These are phyloP conservation scores for Elysia crispata DNA, from an alignment of 2,888 invertebrate genomes.

Conservation along the genomic window DNA sequence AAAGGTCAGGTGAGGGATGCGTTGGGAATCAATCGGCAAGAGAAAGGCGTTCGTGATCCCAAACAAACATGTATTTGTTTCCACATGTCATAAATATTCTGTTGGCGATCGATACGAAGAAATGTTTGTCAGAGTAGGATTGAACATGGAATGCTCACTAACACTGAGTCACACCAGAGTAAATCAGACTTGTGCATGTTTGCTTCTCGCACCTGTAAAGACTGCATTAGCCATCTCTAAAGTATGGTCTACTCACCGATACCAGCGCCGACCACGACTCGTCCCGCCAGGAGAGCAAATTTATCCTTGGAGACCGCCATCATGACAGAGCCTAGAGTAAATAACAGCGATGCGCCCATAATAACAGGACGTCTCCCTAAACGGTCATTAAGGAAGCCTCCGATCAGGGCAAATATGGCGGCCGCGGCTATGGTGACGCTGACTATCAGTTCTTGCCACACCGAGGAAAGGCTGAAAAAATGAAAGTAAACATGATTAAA, in stretches of 20 bases:
- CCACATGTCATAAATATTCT: too few species aligned
- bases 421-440: slow-evolving; percentile 78
- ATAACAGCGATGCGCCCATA: slow-evolving; percentile 79
- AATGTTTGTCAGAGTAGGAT: too few species aligned
- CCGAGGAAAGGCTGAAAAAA: slow-evolving; percentile 56
- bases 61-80: too few species aligned
- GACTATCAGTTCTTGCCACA: slow-evolving; percentile 77
- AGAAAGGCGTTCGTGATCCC: too few species aligned
- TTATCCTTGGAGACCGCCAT: slow-evolving; percentile 78
- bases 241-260: slow-evolving; percentile 77
- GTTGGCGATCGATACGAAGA: too few species aligned
- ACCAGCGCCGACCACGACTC: slow-evolving; percentile 79
- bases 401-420: slow-evolving; percentile 78
- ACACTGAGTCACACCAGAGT: too few species aligned
- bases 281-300: slow-evolving; percentile 77
- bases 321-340: slow-evolving; percentile 79
- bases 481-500: not conserved
- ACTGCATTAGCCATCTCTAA: too few species aligned
- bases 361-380: slow-evolving; percentile 80
- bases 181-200: too few species aligned
- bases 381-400: slow-evolving; percentile 79
- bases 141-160: too few species aligned
- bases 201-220: too few species aligned
- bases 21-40: too few species aligned
- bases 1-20: too few species aligned